phyloP scores from a whole-genome alignment of 1,140 invertebrate genomes.

The Procambarus virginalis region DNA sequence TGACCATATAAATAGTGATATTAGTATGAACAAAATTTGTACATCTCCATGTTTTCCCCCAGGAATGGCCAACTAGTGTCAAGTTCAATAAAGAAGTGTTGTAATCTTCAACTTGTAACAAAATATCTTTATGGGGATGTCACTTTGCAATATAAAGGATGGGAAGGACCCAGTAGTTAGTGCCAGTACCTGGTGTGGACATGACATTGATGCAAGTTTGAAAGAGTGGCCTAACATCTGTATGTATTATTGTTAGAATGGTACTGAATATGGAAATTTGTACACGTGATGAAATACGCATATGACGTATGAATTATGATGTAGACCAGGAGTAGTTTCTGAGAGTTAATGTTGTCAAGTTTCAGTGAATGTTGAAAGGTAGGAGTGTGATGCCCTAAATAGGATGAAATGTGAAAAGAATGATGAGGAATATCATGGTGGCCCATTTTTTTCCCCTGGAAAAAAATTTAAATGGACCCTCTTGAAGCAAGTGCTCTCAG shows the following conservation, averaged over 20 bases:
- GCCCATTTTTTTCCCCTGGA: background rate
- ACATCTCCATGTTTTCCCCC: background rate
- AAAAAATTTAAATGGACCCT: constrained; percentile 12
- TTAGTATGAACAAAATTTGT: constrained; percentile 1
- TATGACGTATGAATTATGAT: background rate
- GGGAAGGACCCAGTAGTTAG: constrained; percentile 39
- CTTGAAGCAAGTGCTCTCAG: background rate
- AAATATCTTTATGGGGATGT: constrained; percentile 29
- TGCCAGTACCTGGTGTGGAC: background rate
- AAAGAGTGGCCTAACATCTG: background rate
- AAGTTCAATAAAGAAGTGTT: constrained; percentile 6
- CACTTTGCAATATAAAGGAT: constrained; percentile 6
- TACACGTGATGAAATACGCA: background rate
- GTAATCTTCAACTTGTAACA: constrained; percentile 42
- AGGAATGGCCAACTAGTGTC: background rate
- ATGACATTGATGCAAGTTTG: background rate
- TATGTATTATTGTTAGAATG: background rate
- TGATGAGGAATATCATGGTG: background rate
- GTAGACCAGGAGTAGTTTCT: background rate
- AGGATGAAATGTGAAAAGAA: background rate
- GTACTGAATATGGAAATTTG: background rate
- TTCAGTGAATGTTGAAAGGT: background rate
- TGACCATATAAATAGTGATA: background rate
- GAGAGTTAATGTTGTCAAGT: background rate
- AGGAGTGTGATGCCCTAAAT: background rate